Conservation (phyloP, 2,888 invertebrate species). For the Celastrina argiolus region DNA sequence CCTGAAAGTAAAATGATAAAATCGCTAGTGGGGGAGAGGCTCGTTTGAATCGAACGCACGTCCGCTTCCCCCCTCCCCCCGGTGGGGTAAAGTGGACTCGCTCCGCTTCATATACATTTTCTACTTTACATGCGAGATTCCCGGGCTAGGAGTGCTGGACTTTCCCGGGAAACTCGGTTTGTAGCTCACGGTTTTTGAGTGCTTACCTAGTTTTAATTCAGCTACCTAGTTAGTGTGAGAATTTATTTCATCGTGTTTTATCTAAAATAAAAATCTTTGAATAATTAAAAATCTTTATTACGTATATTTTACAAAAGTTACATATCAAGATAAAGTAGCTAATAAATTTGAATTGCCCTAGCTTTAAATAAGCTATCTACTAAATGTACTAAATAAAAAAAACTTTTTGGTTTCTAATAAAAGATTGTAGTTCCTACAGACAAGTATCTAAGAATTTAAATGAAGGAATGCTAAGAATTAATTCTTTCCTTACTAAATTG, state of each 20-base stretch:
- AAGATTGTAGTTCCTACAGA: not conserved
- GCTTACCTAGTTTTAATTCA: not conserved
- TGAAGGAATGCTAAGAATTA: not conserved
- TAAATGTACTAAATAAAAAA: too few species aligned
- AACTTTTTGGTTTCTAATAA: not conserved
- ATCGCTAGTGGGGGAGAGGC: conserved; percentile 53
- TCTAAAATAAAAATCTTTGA: too few species aligned
- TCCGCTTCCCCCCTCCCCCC: conserved; percentile 62
- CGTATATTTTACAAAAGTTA: too few species aligned
- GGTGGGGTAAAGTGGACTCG: conserved; percentile 75
- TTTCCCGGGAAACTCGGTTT: conserved; percentile 52
- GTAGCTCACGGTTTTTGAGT: not conserved
- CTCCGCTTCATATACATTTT: conserved; percentile 75
- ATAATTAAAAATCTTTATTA: too few species aligned
- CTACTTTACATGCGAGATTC: conserved; percentile 59
- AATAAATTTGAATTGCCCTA: too few species aligned
- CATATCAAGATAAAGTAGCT: too few species aligned
- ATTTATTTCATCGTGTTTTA: too few species aligned
- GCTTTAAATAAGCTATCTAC: too few species aligned
- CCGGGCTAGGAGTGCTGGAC: conserved; percentile 56
- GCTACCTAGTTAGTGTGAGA: too few species aligned
- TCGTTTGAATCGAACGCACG: conserved; percentile 77
- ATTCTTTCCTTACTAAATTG: not conserved
- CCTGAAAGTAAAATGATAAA: conserved; percentile 41
- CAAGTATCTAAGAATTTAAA: not conserved